Evolutionary conservation across 2,113 vertebrate genomes (phyloP), one percentile per base, ranked within the genome.

Genomic region (Malurus alboscapulatus): DNA sequence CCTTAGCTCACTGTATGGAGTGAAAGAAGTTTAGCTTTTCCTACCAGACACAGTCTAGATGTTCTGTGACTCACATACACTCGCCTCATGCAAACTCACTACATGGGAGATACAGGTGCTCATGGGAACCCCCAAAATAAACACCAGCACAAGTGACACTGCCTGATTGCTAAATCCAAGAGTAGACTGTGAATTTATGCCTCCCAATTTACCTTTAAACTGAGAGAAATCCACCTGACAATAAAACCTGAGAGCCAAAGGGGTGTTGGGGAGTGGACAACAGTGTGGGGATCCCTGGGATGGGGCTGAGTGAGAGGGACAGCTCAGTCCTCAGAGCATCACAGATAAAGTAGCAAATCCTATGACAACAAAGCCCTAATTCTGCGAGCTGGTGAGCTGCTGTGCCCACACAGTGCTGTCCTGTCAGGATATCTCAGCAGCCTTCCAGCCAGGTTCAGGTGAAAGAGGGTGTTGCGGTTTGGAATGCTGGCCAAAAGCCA

Each of bases 191-290:
- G 27, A 57, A 42, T 32, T 36, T 36, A 2, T 48, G 25, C 36
- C 12, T 6, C 19, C 30, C 4, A 0, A 4, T 30, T 84, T 59
- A 67, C 11, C 18, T 47, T 74, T 40, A 32, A 24, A 19, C 34
- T 45, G 65, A 45, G 30, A 69, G 25, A 89, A 87, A 75, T 47
- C 20, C 18, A 54, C 14, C 38, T 47, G 45, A 2, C 32, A 54
- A 22, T 4, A 17, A 89, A 72, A 73, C 9, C 40, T 20, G 36
- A 73, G 25, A 13, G 8, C 26, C 25, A 18, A 57, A 57, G 0
- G 0, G 4, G 17, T 27, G 12, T 15, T 2, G 0, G 8, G 34
- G 25, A 32, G 8, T 30, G 30, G 42, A 36, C 48, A 19, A 24
- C 24, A 42, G 48, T 2, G 12, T 26, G 21, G 12, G 76, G 66